These are phyloP conservation scores for Ormyrus pomaceus DNA, from an alignment of 2,888 invertebrate genomes.

Conservation along the genomic window DNA sequence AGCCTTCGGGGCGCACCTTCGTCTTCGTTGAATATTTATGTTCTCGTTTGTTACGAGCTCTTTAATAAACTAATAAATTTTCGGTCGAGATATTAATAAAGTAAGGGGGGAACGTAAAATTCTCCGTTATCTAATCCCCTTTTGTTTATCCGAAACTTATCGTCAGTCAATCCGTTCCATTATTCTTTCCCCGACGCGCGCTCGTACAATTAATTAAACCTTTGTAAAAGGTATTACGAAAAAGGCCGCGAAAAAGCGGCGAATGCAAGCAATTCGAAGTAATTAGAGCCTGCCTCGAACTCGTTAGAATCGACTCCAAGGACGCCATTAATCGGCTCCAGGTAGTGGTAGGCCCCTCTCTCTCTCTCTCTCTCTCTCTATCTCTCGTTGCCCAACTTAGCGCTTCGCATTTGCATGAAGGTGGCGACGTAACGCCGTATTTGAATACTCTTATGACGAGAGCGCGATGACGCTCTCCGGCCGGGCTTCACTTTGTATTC, in stretches of 20 bases:
- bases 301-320: conserved; percentile 24
- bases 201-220: too few species aligned
- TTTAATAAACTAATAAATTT: too few species aligned
- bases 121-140: too few species aligned
- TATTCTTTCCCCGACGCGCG: too few species aligned
- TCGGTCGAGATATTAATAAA: too few species aligned
- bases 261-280: neutral
- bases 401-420: conserved; percentile 39
- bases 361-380: neutral
- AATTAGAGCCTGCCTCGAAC: conserved; percentile 24
- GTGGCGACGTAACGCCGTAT: conserved; percentile 13
- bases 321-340: conserved; percentile 24
- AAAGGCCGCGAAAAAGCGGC: neutral
- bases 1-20: too few species aligned
- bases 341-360: conserved; percentile 1
- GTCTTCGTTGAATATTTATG: too few species aligned
- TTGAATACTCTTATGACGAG: conserved; percentile 23
- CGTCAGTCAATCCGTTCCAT: too few species aligned
- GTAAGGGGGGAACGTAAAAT: too few species aligned
- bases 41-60: too few species aligned
- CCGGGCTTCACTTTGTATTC: conserved; percentile 14
- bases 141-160: too few species aligned
- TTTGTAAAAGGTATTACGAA: neutral
- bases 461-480: conserved; percentile 15
- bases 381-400: neutral